Percentiles rank a stretch among this genome's conserved stretches.
Conservation (phyloP, 2,888 invertebrate genomes). For the Bombyx huttoni region DNA sequence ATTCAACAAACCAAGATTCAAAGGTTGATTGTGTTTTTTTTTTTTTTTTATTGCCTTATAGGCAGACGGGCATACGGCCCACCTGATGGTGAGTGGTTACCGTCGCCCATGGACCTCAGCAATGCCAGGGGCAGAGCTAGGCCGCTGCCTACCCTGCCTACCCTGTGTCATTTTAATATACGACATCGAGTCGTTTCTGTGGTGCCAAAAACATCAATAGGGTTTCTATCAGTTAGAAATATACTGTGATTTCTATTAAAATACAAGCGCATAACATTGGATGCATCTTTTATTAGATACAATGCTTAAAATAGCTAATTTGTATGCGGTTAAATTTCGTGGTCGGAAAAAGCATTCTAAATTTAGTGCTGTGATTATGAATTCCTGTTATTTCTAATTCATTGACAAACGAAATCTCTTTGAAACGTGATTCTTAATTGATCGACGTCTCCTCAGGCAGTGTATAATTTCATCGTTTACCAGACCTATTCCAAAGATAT, state of each 20-base stretch:
- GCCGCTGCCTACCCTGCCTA: no score
- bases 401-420: background rate
- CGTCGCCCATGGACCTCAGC: no score
- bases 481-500: no score
- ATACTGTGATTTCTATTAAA: conserved; percentile 3
- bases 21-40: no score
- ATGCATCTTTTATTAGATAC: background rate
- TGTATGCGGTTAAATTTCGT: background rate
- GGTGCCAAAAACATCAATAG: no score
- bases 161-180: no score
- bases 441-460: background rate
- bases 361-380: background rate
- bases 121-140: no score
- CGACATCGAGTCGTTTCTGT: no score
- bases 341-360: background rate
- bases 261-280: conserved; percentile 6
- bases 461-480: background rate
- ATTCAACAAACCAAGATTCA: no score
- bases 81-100: no score
- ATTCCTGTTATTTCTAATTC: background rate
- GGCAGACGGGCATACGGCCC: no score
- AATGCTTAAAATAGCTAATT: background rate
- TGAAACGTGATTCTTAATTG: background rate
- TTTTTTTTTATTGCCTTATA: no score
- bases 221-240: background rate